Conservation (phyloP, 2,888 invertebrate genomes). For the Perizoma flavofasciatum region DNA sequence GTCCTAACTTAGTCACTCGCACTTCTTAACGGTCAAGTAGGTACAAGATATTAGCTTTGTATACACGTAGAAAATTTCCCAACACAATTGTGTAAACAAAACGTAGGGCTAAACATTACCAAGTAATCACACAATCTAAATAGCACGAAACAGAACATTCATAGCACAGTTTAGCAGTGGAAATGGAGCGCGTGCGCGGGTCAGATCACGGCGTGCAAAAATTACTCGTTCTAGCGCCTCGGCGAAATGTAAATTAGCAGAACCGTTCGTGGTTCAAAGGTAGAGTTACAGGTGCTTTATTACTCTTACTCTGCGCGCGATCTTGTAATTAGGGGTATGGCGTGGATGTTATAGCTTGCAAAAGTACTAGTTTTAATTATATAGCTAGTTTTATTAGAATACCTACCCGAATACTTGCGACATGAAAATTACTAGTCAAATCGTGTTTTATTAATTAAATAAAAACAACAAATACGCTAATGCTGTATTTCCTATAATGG, state of each 20-base stretch:
- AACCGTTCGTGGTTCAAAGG: slow-evolving; percentile 53
- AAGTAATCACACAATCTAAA: slow-evolving; percentile 38
- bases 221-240: slow-evolving; percentile 57
- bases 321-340: slow-evolving; percentile 13
- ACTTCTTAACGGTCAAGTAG: no score
- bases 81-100: slow-evolving; percentile 26
- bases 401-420: no score
- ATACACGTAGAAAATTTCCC: slow-evolving; percentile 19
- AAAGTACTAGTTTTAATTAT: neutral
- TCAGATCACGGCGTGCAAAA: slow-evolving; percentile 53
- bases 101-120: slow-evolving; percentile 27
- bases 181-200: slow-evolving; percentile 48
- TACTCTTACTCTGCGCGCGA: slow-evolving; percentile 15
- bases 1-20: no score
- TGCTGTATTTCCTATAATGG: no score
- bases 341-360: neutral
- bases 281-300: slow-evolving; percentile 41
- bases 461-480: no score
- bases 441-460: no score
- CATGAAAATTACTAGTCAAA: no score
- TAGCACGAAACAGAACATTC: slow-evolving; percentile 35
- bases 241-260: slow-evolving; percentile 62
- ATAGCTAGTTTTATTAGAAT: no score
- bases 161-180: slow-evolving; percentile 33
- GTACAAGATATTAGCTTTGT: neutral